Percentiles rank a stretch among this genome's conserved stretches.
phyloP scores from a whole-genome alignment of 2,888 invertebrate genomes.

The Parnassius glacialis region DNA sequence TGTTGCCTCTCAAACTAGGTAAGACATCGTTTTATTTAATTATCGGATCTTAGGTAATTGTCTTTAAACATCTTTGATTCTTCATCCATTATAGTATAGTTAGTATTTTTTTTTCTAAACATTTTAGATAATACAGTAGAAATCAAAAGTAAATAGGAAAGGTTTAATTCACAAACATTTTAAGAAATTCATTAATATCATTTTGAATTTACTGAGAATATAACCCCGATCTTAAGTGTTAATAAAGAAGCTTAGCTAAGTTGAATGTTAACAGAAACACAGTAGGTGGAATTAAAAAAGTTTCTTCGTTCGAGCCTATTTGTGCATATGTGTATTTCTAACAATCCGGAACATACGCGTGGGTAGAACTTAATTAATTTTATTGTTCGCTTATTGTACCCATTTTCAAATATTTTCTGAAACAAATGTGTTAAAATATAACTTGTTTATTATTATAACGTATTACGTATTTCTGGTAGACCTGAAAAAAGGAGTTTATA shows the following conservation, averaged over 20 bases:
- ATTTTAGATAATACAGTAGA: background rate
- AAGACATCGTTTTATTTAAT: too few species aligned
- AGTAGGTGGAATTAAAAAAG: constrained; percentile 23
- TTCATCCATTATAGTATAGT: too few species aligned
- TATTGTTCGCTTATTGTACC: too few species aligned
- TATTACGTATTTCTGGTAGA: too few species aligned
- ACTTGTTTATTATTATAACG: too few species aligned
- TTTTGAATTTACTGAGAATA: constrained; percentile 2
- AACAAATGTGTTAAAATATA: too few species aligned
- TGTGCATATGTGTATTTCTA: background rate
- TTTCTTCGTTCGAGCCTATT: constrained; percentile 2
- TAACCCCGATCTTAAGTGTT: constrained; percentile 16
- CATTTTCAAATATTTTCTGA: too few species aligned
- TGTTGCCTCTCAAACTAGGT: too few species aligned
- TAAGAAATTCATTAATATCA: constrained; percentile 17
- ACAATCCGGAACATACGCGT: background rate
- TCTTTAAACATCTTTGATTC: too few species aligned
- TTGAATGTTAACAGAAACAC: constrained; percentile 10
- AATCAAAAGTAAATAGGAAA: constrained; percentile 9
- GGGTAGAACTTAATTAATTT: background rate
- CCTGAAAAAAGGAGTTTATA: too few species aligned
- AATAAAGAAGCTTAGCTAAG: constrained; percentile 19
- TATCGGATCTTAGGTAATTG: too few species aligned
- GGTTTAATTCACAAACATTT: constrained; percentile 12
- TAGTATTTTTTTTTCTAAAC: background rate